A percentile compares a stretch with the other conserved stretches of the same genome.
Evolutionary conservation across 1,140 invertebrate genomes (phyloP).

Genomic region (Calephelis virginiensis): DNA sequence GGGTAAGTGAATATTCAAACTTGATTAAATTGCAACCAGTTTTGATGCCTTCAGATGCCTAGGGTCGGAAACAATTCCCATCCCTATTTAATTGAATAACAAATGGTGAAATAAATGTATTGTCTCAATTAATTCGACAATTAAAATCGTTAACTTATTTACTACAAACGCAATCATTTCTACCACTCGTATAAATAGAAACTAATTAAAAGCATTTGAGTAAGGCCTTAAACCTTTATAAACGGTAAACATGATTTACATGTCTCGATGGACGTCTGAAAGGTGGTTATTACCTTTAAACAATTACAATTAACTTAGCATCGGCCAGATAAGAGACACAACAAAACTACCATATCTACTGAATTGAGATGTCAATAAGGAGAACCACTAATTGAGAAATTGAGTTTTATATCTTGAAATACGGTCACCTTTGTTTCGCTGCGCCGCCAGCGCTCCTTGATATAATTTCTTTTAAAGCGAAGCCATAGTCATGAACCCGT

Average conservation of each 20-base stretch:
- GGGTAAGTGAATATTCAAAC: too few species aligned
- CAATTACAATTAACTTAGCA: constrained; percentile 14
- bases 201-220: too few species aligned
- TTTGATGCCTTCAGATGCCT: too few species aligned
- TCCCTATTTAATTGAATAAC: too few species aligned
- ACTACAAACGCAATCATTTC: too few species aligned
- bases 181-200: too few species aligned
- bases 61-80: too few species aligned
- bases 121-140: too few species aligned
- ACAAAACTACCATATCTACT: constrained; percentile 19
- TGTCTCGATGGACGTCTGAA: neutral
- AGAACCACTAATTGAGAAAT: constrained; percentile 40
- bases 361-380: constrained; percentile 41
- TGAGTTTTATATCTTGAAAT: constrained; percentile 41
- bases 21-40: too few species aligned
- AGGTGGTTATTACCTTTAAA: constrained; percentile 13
- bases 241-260: neutral
- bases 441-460: constrained; percentile 23
- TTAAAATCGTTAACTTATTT: too few species aligned
- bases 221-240: neutral
- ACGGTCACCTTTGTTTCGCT: constrained; percentile 29
- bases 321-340: constrained; percentile 1
- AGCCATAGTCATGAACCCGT: too few species aligned
- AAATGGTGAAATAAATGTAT: too few species aligned
- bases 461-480: constrained; percentile 22